These are phyloP conservation scores for Stegodyphus mimosarum DNA, from an alignment of 1,140 invertebrate genomes.

Conservation along the genomic window DNA sequence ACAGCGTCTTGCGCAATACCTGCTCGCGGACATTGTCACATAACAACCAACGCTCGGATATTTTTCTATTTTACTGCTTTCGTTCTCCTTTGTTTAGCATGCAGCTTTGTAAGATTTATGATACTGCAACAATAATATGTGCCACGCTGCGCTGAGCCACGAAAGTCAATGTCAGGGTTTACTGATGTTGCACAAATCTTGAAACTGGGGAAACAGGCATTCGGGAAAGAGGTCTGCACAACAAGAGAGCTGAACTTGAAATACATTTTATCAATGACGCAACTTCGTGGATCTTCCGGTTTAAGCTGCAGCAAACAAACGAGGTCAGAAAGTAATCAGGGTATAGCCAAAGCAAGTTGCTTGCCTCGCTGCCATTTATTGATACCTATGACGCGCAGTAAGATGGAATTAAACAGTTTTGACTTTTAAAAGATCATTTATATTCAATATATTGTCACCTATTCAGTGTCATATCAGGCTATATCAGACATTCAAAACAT, in stretches of 20 bases:
- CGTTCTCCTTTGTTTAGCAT: conserved; percentile 42
- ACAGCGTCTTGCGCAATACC: conserved; percentile 40
- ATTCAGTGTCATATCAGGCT: no score
- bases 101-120: conserved; percentile 45
- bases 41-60: conserved; percentile 41
- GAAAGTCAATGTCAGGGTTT: conserved; percentile 56
- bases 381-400: no score
- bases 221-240: no score
- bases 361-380: no score
- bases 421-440: no score
- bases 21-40: conserved; percentile 49
- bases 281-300: background rate
- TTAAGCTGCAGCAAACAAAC: background rate
- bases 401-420: no score
- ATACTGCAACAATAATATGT: conserved; percentile 34
- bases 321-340: no score
- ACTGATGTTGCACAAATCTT: background rate
- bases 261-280: background rate
- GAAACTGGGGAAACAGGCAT: background rate
- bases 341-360: no score
- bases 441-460: no score
- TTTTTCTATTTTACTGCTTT: conserved; percentile 45
- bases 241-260: background rate
- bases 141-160: conserved; percentile 8
- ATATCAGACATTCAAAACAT: no score